These are phyloP conservation scores for Troides helena DNA, from an alignment of 2,888 invertebrate genomes.

Conservation along the genomic window DNA sequence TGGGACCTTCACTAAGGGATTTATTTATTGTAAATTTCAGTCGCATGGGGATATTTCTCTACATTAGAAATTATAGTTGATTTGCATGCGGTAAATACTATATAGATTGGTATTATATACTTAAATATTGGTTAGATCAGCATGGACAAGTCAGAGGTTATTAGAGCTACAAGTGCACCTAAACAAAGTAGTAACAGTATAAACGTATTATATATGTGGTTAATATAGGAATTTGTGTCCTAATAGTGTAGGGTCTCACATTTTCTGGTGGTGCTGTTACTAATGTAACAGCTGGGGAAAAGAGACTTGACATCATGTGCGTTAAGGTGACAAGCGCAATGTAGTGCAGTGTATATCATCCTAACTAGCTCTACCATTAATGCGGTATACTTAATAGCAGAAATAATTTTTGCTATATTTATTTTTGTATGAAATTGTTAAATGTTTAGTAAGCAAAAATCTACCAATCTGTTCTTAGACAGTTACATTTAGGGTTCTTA, in stretches of 20 bases:
- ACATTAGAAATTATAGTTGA: background rate
- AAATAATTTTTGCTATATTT: no score
- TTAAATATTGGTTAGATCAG: background rate
- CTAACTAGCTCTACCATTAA: no score
- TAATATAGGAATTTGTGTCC: background rate
- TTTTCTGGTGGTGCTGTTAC: no score
- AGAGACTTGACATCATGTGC: no score
- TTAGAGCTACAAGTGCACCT: background rate
- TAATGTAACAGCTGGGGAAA: no score
- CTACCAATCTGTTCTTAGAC: no score
- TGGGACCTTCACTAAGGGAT: background rate
- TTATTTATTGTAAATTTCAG: background rate
- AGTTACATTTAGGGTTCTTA: background rate
- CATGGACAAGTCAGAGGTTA: background rate
- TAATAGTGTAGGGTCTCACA: background rate
- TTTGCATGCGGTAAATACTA: background rate
- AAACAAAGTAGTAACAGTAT: background rate
- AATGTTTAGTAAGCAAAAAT: no score
- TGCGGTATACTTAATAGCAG: no score
- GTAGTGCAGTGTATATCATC: no score
- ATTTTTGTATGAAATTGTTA: no score
- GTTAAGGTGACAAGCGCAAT: no score
- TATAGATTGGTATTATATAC: background rate
- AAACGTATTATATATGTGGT: background rate
- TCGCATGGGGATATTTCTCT: background rate